Conservation (phyloP, 2,888 invertebrate genomes). For the Trisateles emortualis region DNA sequence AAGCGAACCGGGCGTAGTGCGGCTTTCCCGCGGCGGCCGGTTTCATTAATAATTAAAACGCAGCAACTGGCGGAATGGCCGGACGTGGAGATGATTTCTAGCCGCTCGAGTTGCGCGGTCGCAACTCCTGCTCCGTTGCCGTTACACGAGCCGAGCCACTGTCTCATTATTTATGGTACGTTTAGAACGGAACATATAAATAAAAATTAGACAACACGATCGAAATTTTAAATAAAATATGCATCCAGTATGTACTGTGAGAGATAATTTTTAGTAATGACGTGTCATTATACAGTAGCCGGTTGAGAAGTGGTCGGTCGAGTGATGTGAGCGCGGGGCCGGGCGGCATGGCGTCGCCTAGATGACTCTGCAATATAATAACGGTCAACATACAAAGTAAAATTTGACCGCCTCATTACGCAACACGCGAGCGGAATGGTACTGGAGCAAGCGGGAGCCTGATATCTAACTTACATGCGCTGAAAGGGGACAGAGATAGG, state of each 20-base stretch:
- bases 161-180: constrained; percentile 41
- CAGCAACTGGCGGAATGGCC: constrained; percentile 82
- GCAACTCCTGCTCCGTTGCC: constrained; percentile 61
- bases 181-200: constrained; percentile 51
- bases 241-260: constrained; percentile 44
- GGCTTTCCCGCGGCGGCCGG: constrained; percentile 84
- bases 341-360: constrained; percentile 36
- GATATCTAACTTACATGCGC: constrained; percentile 50
- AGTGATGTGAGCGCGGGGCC: no score
- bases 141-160: constrained; percentile 41
- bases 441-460: constrained; percentile 61
- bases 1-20: constrained; percentile 82
- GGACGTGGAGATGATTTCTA: constrained; percentile 85
- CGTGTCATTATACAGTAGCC: constrained; percentile 76
- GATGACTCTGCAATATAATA: constrained; percentile 75
- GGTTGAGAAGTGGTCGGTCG: constrained; percentile 55
- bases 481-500: constrained; percentile 59
- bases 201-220: constrained; percentile 44
- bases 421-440: constrained; percentile 70
- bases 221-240: constrained; percentile 44
- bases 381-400: constrained; percentile 77
- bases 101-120: constrained; percentile 65
- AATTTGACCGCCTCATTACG: constrained; percentile 80
- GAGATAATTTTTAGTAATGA: constrained; percentile 55
- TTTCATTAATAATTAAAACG: constrained; percentile 87